These are phyloP conservation scores for Drosophila algonquin DNA, from an alignment of 2,888 invertebrate genomes.

Conservation along the genomic window DNA sequence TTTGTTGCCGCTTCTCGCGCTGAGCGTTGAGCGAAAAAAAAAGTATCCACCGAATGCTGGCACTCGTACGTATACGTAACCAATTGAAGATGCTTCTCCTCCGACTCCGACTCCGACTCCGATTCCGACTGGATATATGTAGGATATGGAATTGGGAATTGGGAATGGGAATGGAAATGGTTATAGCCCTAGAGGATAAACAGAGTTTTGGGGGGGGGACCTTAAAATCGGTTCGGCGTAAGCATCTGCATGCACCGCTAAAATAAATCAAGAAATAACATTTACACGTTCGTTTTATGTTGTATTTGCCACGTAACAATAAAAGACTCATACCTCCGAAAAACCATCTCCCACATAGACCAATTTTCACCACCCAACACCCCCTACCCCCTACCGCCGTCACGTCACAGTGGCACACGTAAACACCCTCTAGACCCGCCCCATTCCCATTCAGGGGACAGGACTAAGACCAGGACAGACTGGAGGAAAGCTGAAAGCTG, in stretches of 20 bases:
- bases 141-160: conserved; percentile 1
- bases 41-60: conserved; percentile 28
- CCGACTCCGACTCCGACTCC: neutral
- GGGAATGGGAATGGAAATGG: conserved; percentile 20
- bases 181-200: neutral
- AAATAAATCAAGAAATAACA: conserved; percentile 79
- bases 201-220: conserved; percentile 22
- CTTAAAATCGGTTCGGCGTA: conserved; percentile 68
- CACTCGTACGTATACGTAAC: conserved; percentile 48
- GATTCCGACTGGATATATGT: conserved; percentile 2
- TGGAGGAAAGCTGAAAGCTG: conserved; percentile 52
- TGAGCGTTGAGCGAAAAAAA: conserved; percentile 26
- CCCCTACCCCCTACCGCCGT: neutral
- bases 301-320: conserved; percentile 78
- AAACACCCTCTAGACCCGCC: conserved; percentile 33
- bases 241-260: conserved; percentile 76
- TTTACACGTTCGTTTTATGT: conserved; percentile 77
- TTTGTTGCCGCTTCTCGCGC: conserved; percentile 41
- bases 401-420: conserved; percentile 16
- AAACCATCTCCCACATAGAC: conserved; percentile 43
- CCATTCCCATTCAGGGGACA: conserved; percentile 1
- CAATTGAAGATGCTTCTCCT: conserved; percentile 27
- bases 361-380: conserved; percentile 49
- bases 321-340: conserved; percentile 51
- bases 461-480: conserved; percentile 42